Base-by-base conservation (phyloP, 2,888 invertebrate species). In the Mimumesa dahlbomi region DNA sequence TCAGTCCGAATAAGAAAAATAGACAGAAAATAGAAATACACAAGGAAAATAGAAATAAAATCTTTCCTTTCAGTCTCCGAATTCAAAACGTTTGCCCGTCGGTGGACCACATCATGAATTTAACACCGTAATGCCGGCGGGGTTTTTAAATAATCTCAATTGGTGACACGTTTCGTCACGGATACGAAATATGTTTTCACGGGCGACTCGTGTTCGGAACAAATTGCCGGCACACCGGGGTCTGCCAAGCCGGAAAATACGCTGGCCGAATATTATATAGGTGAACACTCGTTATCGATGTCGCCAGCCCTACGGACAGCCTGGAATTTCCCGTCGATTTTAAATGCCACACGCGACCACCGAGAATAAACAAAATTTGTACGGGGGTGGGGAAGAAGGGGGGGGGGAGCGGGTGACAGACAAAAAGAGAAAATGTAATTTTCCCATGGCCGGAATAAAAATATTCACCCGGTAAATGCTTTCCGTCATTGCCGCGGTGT, bases 111-210 rank as follows among this genome's bases (percentile, higher is more conserved):
- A n/a, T n/a, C n/a, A n/a, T n/a, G n/a, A n/a, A 57, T 63, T 63
- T 63, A 56, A 63, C 46, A 46, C 56, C 46, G 45, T 63, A 63
- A 63, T 63, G 40, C 13, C 45, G 48, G 29, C 46, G 52, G 46
- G 52, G 50, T 50, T 74, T n/a, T 69, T 64, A 73, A 74, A 73
- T 73, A 73, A 74, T 74, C 73, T 63, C 36, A 53, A 73, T 73
- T 50, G 61, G 52, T 56, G 38, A 53, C 34, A 21, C 21, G 49
- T 53, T 53, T 65, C 59, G 38, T 50, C 46, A 59, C 52, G 46
- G 62, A 16, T 62, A 48, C 64, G 52, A 64, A 69, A 64, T 38
- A 56, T 54, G 22, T 64, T 75, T 57, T 58, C 50, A 54, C 49
- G 36, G 0, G 18, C 46, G 61, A 73, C 65, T 63, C 74, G 70